Evolutionary conservation across 2,888 invertebrate species (phyloP).

Genomic region (Cheilosia urbana): DNA sequence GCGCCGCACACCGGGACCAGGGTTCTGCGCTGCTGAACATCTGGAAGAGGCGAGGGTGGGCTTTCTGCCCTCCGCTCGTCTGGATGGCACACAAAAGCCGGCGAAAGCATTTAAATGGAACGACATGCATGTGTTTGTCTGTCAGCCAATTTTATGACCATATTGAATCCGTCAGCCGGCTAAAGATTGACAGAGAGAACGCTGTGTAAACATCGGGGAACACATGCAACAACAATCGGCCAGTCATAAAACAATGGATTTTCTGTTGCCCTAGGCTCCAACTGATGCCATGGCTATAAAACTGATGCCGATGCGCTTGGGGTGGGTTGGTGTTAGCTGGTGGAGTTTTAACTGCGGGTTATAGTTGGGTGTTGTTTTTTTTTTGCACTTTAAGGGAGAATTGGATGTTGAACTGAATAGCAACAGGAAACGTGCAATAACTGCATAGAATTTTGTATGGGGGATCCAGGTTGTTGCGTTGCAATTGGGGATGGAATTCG

Average conservation of each 20-base stretch:
- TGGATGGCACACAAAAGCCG: slow-evolving; percentile 14
- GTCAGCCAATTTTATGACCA: slow-evolving; percentile 37
- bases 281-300: slow-evolving; percentile 20
- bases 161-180: slow-evolving; percentile 49
- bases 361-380: background rate
- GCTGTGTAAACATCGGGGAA: slow-evolving; percentile 41
- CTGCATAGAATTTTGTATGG: background rate
- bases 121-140: slow-evolving; percentile 38
- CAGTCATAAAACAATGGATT: slow-evolving; percentile 37
- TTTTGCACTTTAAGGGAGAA: slow-evolving; percentile 26
- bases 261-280: slow-evolving; percentile 51
- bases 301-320: slow-evolving; percentile 5
- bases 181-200: slow-evolving; percentile 39
- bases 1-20: background rate
- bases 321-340: background rate
- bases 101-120: slow-evolving; percentile 33
- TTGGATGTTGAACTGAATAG: background rate
- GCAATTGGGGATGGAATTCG: no score
- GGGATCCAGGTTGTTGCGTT: background rate
- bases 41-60: background rate
- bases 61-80: background rate
- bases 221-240: slow-evolving; percentile 9
- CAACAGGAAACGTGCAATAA: slow-evolving; percentile 32
- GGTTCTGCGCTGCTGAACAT: slow-evolving; percentile 31
- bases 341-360: no score